Evolutionary conservation across 2,113 vertebrate genomes (phyloP), one percentile per base, ranked within the genome.

Genomic region (Oophaga pumilio): DNA sequence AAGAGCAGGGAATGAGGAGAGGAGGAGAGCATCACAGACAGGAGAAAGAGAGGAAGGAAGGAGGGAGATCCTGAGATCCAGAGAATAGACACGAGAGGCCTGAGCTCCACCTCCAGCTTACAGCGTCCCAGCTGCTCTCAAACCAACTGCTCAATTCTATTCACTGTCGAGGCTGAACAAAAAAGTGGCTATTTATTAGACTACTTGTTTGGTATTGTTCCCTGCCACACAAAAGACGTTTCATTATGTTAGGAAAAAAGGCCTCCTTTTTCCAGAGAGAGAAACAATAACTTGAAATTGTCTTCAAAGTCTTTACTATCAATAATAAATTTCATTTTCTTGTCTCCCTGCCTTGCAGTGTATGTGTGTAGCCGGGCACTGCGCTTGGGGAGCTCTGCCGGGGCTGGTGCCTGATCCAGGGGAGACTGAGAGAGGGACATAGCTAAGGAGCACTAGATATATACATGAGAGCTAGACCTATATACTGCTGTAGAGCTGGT

Each of bases 271-370:
- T 93, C 90, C 93, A 92, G 94, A 93, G 94, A 95, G 96, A 95
- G 96, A 98, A 98, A 98, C 98, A 98, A 98, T 98, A 96, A 97
- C 95, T 97, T 96, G 96, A 97, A 98, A 98, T 98, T 98, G 97
- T 98, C 96, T 97, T 96, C 92, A 95, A 96, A 96, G 95, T 96
- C 96, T 94, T 91, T 92, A 87, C 92, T 95, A 95, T 92, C 92
- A 90, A 91, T 95, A 97, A 96, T 97, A 97, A 97, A 97, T 96
- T 95, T 95, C 94, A 96, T 96, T 95, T 97, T 94, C 96, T 95
- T 92, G 94, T 95, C 94, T 96, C 94, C 94, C 95, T 95, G 94
- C 94, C 95, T 94, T 87, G 95, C 96, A 94, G 95, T 94, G 94
- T 95, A 95, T 95, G 93, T 94, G 93, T 94, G 94, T 94, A 94